Base-by-base conservation (phyloP, 2,888 invertebrate genomes). In the Mythimna vitellina region DNA sequence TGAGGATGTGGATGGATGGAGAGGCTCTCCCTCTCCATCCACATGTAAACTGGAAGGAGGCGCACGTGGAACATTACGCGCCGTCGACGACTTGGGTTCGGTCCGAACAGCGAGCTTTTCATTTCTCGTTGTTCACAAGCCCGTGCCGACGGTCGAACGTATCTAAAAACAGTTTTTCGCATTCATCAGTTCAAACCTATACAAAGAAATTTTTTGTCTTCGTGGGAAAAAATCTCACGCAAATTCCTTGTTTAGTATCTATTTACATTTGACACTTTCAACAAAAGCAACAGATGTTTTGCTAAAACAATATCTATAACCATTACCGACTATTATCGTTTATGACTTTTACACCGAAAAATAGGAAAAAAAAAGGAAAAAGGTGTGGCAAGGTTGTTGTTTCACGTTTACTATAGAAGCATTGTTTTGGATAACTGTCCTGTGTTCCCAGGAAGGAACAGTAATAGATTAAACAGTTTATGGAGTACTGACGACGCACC, bases 251-350 rank as follows among this genome's bases (percentile, higher is more conserved):
- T 42, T 66, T 49, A 68, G 46, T 29, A 38, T 53, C 42, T 60
- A n/a, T 78, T 65, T 60, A 62, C 56, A 51, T 57, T 81, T 56
- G 29, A 0, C 60, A 57, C 68, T 70, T 1, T 3, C 0, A 53
- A 74, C 67, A 80, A 80, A 67, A 38, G 49, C 1, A 66, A 61
- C 81, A 81, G 81, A 81, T 81, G 81, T 71, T 80, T 66, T 10
- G 38, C 20, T 42, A 42, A 70, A 70, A 64, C 60, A 22, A 57
- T 70, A 80, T 57, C 65, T 25, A 20, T 10, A 32, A 1, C 29
- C 9, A 58, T 73, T 73, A 42, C 42, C 25, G 25, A 22, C 49
- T 6, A 51, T 76, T 66, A 73, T 22, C 1, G 49, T 56, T 66
- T 66, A 78, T 51, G 22, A 29, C 32, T 46, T 22, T 51, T 9